Base-by-base conservation (phyloP, 2,888 invertebrate species). In the Lithosia quadra region DNA sequence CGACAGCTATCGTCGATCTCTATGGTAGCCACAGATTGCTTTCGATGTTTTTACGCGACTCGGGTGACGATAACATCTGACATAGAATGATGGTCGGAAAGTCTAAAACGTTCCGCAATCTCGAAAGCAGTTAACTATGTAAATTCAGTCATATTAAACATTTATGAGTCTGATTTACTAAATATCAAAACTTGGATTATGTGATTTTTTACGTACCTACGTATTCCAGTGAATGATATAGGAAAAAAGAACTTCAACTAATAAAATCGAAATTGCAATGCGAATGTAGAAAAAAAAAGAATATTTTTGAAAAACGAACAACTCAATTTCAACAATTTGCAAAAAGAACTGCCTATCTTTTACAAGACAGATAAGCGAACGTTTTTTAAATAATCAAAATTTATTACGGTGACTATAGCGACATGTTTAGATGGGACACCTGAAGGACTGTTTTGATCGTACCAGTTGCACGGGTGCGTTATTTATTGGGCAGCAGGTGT, bases 1-100 rank as follows among this genome's bases (percentile, higher is more conserved):
- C 88, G 89, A 88, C 89, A 90, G 87, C 90, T 91, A 92, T 89
- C 90, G 84, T 80, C 82, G 89, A 90, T 88, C 92, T 89, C 88
- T 91, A 92, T 90, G 92, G 92, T 88, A 88, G 87, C 86, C 84
- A 83, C 83, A 81, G 85, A 84, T 82, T 83, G 76, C 78, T 83
- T 83, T 80, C 72, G 77, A 81, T 81, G 86, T 89, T 92, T 92
- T 91, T 92, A 86, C 84, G 83, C 81, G 75, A 83, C 78, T 78
- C 77, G 70, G 77, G 74, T 75, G 74, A 67, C 79, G 92, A 93
- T 92, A 92, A 86, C 83, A 92, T 92, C 82, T 76, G 71, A 73
- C 63, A 70, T 67, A 68, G 74, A 72, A 78, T 76, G 71, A 73
- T 69, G 15, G n/a, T 68, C 88, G 68, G 74, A 72, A 77, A 81